Conservation (phyloP, 2,113 vertebrate genomes). For the Eupsittula cactorum region DNA sequence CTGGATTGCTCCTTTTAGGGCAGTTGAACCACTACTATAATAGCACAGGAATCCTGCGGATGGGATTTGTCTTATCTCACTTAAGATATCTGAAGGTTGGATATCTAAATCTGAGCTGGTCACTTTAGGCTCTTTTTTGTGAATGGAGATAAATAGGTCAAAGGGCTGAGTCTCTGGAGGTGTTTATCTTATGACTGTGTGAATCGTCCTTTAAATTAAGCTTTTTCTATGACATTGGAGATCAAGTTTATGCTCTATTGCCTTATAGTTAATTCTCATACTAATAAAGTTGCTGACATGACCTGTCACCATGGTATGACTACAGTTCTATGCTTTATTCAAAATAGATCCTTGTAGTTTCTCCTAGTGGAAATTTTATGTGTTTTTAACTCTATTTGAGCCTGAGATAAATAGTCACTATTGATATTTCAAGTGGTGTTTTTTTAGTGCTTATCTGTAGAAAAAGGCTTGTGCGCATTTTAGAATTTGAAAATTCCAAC, state of each 20-base stretch:
- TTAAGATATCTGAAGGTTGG: background rate
- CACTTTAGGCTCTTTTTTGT: background rate
- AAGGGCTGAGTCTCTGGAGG: background rate
- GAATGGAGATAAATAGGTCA: background rate
- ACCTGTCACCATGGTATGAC: background rate
- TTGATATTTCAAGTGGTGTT: background rate
- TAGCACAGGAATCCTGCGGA: background rate
- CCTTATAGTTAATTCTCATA: background rate
- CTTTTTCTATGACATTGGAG: background rate
- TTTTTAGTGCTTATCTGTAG: background rate
- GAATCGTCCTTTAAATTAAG: background rate
- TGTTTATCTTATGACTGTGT: background rate
- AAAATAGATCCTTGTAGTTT: background rate
- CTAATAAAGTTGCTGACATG: background rate
- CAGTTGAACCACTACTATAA: background rate
- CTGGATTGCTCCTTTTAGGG: background rate
- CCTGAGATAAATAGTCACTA: background rate
- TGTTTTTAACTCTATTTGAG: background rate
- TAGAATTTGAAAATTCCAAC: background rate
- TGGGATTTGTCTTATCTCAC: background rate
- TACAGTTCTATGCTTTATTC: background rate
- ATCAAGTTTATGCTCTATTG: background rate
- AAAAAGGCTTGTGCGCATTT: background rate
- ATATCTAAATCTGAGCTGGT: background rate
- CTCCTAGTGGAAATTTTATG: background rate